These are phyloP conservation scores for Thamnophis elegans DNA, from an alignment of 2,797 vertebrate species.

Conservation along the genomic window DNA sequence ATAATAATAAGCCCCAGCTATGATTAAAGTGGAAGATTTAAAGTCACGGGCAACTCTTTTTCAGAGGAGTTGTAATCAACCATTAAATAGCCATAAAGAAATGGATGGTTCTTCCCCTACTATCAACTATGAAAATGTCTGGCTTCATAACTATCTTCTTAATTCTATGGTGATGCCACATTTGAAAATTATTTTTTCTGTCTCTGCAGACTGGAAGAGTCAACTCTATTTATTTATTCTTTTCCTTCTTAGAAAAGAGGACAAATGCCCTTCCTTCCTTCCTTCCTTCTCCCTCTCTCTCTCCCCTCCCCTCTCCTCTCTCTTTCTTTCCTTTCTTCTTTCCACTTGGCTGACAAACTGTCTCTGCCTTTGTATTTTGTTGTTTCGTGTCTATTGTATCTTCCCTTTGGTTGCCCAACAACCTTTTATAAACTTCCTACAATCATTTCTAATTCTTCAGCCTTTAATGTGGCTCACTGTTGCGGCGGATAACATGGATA, in stretches of 20 bases:
- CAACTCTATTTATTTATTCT: not conserved
- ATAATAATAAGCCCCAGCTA: not conserved
- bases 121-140: not conserved
- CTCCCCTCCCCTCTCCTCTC: not conserved
- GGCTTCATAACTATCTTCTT: not conserved
- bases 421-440: constrained; percentile 48
- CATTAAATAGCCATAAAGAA: not conserved
- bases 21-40: not conserved
- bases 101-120: not conserved
- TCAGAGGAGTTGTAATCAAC: not conserved
- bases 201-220: not conserved
- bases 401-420: constrained; percentile 56
- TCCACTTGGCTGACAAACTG: constrained; percentile 19
- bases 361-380: constrained; percentile 40
- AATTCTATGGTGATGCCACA: not conserved
- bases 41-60: not conserved
- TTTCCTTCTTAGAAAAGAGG: not conserved
- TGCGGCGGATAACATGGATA: constrained; percentile 24
- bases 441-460: constrained; percentile 50
- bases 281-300: constrained; percentile 19
- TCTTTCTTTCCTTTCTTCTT: not conserved
- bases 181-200: not conserved
- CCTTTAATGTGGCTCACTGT: constrained; percentile 15
- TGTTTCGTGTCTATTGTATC: constrained; percentile 59
- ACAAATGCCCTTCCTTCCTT: not conserved